Evolutionary conservation across 2,888 invertebrate species (phyloP).

Genomic region (Limnephilus marmoratus): DNA sequence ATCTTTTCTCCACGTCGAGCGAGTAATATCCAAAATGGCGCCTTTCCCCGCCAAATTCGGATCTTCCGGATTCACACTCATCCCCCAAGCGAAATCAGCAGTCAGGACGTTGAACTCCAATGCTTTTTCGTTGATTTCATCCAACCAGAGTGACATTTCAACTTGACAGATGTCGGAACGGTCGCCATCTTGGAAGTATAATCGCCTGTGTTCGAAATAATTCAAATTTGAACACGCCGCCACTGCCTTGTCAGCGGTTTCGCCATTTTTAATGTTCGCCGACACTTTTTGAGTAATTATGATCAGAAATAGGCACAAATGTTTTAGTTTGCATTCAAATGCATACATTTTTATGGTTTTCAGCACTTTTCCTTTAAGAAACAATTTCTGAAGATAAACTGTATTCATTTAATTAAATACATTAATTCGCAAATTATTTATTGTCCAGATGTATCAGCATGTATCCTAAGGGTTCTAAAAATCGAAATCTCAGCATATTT

Average conservation of each 20-base stretch:
- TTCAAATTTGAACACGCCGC: constrained; percentile 35
- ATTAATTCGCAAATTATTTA: background rate
- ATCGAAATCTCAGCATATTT: no score
- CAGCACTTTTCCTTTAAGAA: background rate
- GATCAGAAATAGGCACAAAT: background rate
- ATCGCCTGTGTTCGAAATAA: constrained; percentile 6
- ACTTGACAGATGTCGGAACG: constrained; percentile 13
- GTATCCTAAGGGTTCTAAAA: no score
- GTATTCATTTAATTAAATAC: background rate
- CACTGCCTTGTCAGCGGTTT: constrained; percentile 19
- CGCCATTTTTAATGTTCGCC: constrained; percentile 2
- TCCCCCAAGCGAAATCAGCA: constrained; percentile 73
- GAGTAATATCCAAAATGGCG: constrained; percentile 69
- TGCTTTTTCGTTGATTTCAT: constrained; percentile 70
- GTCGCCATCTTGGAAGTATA: constrained; percentile 33
- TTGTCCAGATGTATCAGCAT: background rate
- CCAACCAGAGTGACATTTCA: constrained; percentile 68
- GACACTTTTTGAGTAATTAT: background rate
- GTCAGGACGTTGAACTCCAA: constrained; percentile 70
- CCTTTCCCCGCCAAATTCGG: constrained; percentile 68
- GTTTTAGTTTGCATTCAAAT: background rate
- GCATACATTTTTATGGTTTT: background rate
- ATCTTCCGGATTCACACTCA: constrained; percentile 70
- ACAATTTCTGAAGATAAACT: background rate
- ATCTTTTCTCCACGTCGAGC: constrained; percentile 70